These are phyloP conservation scores for Stegana nigrithorax DNA, from an alignment of 2,888 invertebrate species.

Conservation along the genomic window DNA sequence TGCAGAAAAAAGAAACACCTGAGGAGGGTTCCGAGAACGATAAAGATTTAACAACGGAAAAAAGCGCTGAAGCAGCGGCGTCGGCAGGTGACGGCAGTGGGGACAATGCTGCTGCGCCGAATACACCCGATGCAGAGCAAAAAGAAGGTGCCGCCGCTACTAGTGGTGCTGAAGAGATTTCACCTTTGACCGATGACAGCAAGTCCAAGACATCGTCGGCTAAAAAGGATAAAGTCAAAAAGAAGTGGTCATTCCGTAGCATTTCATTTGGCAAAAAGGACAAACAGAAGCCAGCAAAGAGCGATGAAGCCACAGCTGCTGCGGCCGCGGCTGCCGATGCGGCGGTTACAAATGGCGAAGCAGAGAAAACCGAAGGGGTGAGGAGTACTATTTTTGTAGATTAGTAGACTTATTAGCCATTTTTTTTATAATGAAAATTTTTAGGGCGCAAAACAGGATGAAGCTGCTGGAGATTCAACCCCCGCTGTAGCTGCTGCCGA, in stretches of 20 bases:
- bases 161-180: constrained; percentile 52
- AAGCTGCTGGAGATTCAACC: constrained; percentile 15
- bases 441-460: constrained; percentile 29
- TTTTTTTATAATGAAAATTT: too few species aligned
- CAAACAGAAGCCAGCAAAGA: constrained; percentile 84
- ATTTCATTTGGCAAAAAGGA: constrained; percentile 90
- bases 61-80: constrained; percentile 67
- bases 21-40: constrained; percentile 73
- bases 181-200: constrained; percentile 64
- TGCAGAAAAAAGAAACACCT: constrained; percentile 71
- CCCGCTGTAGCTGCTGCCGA: constrained; percentile 26
- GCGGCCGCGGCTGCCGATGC: constrained; percentile 38
- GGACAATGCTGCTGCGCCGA: constrained; percentile 34
- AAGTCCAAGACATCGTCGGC: constrained; percentile 74
- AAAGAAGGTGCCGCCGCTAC: constrained; percentile 27
- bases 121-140: constrained; percentile 36
- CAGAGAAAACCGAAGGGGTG: constrained; percentile 76
- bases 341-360: constrained; percentile 70
- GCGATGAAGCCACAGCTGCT: constrained; percentile 69
- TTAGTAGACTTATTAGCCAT: not conserved
- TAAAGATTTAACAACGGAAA: constrained; percentile 77
- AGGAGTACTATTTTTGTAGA: constrained; percentile 49
- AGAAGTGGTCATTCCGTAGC: constrained; percentile 90
- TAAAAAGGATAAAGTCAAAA: constrained; percentile 81
- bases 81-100: constrained; percentile 33